These are phyloP conservation scores for Botia kubotai DNA, from an alignment of 2,797 vertebrate species.

Conservation along the genomic window DNA sequence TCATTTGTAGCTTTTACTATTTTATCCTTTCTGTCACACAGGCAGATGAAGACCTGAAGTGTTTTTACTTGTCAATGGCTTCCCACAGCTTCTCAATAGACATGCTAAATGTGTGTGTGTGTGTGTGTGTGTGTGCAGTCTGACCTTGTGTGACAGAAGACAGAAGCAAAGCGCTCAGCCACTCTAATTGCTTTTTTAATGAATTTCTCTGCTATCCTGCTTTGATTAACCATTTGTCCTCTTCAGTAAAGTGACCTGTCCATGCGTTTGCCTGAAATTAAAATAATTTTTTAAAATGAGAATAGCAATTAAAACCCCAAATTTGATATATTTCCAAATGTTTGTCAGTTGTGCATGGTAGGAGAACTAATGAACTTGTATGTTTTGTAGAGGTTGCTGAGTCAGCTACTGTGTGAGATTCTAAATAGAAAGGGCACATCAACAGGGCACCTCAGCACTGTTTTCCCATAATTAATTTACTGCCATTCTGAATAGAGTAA, in stretches of 20 bases:
- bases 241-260: slow-evolving; percentile 67
- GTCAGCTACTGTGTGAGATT: slow-evolving; percentile 69
- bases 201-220: slow-evolving; percentile 66
- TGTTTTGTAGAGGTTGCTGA: slow-evolving; percentile 64
- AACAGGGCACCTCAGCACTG: slow-evolving; percentile 12
- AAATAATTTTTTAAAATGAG: slow-evolving; percentile 36
- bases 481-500: slow-evolving; percentile 29
- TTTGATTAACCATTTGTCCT: slow-evolving; percentile 71
- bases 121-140: slow-evolving; percentile 12
- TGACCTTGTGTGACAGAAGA: slow-evolving; percentile 50
- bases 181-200: slow-evolving; percentile 75
- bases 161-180: slow-evolving; percentile 66
- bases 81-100: background rate
- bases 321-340: slow-evolving; percentile 16
- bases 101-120: slow-evolving; percentile 18
- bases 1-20: background rate
- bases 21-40: slow-evolving; percentile 6
- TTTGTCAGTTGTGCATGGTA: slow-evolving; percentile 19
- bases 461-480: slow-evolving; percentile 53
- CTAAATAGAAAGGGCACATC: slow-evolving; percentile 48
- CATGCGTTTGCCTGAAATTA: slow-evolving; percentile 56
- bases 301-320: slow-evolving; percentile 6
- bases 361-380: background rate
- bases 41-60: slow-evolving; percentile 25
- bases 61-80: slow-evolving; percentile 15